These are phyloP conservation scores for Hydriomena furcata DNA, from an alignment of 2,888 invertebrate species.

Conservation along the genomic window DNA sequence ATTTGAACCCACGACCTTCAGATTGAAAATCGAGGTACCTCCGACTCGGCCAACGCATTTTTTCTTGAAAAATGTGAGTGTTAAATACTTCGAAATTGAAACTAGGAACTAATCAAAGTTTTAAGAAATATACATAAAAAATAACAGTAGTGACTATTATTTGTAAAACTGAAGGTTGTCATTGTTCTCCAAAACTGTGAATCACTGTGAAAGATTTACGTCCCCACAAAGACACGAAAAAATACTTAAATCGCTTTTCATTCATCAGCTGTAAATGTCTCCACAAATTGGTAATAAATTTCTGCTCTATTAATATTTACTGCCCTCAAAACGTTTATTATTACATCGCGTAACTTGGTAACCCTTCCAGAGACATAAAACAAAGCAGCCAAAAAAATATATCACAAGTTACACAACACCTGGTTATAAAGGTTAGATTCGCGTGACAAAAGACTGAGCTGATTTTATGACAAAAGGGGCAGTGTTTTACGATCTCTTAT, in stretches of 20 bases:
- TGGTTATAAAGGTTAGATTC: slow-evolving; percentile 58
- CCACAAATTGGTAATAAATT: slow-evolving; percentile 75
- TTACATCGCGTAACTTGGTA: slow-evolving; percentile 75
- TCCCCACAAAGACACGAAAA: slow-evolving; percentile 55
- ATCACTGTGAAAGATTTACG: slow-evolving; percentile 47
- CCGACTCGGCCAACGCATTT: too few species aligned
- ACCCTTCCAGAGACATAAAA: slow-evolving; percentile 73
- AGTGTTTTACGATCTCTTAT: slow-evolving; percentile 77
- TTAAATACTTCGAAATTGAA: not conserved
- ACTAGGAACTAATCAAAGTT: slow-evolving; percentile 12
- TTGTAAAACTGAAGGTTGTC: slow-evolving; percentile 22
- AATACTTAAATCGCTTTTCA: slow-evolving; percentile 59
- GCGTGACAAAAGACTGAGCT: slow-evolving; percentile 54
- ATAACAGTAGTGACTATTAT: slow-evolving; percentile 10
- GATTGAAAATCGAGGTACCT: too few species aligned
- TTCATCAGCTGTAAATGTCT: slow-evolving; percentile 76
- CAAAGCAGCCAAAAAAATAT: slow-evolving; percentile 66
- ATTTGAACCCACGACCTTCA: too few species aligned
- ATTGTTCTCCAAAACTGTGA: slow-evolving; percentile 26
- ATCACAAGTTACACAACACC: slow-evolving; percentile 56
- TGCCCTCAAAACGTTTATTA: slow-evolving; percentile 72
- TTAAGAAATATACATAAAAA: slow-evolving; percentile 11
- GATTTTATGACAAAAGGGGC: slow-evolving; percentile 74
- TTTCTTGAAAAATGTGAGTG: too few species aligned
- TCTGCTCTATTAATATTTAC: slow-evolving; percentile 79